These are phyloP conservation scores for Tipula helvola DNA, from an alignment of 2,888 invertebrate genomes.

Conservation along the genomic window DNA sequence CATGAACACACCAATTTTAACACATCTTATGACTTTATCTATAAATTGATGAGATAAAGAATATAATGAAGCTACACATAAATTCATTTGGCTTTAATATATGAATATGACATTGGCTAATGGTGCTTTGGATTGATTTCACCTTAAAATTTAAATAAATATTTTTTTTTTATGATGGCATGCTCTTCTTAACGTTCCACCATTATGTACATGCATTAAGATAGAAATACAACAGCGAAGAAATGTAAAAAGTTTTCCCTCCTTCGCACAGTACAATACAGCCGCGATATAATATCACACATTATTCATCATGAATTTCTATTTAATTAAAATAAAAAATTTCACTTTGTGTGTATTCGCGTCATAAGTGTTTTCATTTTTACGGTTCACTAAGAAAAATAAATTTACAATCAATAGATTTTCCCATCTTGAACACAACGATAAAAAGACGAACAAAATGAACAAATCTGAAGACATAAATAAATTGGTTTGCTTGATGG, in stretches of 20 bases:
- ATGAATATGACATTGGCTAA: not conserved
- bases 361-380: not conserved
- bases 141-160: not conserved
- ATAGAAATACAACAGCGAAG: not conserved
- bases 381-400: not conserved
- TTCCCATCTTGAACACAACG: not conserved
- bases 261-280: not conserved
- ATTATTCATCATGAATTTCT: not conserved
- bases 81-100: not conserved
- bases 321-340: not conserved
- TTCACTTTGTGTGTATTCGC: not conserved
- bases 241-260: not conserved
- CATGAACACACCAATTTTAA: not conserved
- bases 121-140: not conserved
- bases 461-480: not conserved
- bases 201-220: not conserved
- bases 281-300: not conserved
- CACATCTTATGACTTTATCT: not conserved
- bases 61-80: not conserved
- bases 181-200: not conserved
- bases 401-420: not conserved
- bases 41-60: not conserved
- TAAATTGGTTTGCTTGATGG: not conserved
- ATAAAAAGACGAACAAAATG: not conserved
- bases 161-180: not conserved